These are phyloP conservation scores for Holothuria scabra DNA, from an alignment of 53 echinoderm and acorn worm species.

Conservation along the genomic window DNA sequence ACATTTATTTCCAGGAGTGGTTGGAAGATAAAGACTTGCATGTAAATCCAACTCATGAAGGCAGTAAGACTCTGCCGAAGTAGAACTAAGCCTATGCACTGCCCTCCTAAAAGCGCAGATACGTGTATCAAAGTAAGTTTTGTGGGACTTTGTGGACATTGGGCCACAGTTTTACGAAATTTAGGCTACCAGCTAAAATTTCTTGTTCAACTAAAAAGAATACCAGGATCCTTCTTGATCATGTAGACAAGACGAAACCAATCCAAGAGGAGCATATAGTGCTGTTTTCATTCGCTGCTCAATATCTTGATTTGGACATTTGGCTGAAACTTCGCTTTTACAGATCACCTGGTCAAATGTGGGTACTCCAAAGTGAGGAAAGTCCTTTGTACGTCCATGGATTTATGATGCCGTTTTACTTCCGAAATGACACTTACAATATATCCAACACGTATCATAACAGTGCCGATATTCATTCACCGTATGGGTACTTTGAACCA, in stretches of 20 bases:
- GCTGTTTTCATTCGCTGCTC: conserved; percentile 18
- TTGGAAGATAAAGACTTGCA: too few relatives aligned
- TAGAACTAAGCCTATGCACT: background rate
- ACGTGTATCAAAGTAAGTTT: background rate
- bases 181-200: background rate
- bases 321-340: conserved; percentile 12
- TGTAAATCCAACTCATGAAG: too few relatives aligned
- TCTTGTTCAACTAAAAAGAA: background rate
- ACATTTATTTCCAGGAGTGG: too few relatives aligned
- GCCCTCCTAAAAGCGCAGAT: background rate
- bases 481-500: conserved; percentile 18
- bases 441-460: conserved; percentile 22
- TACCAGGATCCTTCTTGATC: background rate
- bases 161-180: background rate
- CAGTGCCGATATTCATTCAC: conserved; percentile 9
- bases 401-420: background rate
- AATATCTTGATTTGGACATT: conserved; percentile 16
- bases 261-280: conserved; percentile 9
- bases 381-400: conserved; percentile 9
- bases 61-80: background rate
- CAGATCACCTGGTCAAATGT: conserved; percentile 30
- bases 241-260: background rate
- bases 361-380: conserved; percentile 34
- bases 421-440: conserved; percentile 24
- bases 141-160: conserved; percentile 20